Evolutionary conservation across 35 echinoderm and acorn worm species (phyloP), one percentile per base, ranked within the genome.

Genomic region (Ptychodera flava): DNA sequence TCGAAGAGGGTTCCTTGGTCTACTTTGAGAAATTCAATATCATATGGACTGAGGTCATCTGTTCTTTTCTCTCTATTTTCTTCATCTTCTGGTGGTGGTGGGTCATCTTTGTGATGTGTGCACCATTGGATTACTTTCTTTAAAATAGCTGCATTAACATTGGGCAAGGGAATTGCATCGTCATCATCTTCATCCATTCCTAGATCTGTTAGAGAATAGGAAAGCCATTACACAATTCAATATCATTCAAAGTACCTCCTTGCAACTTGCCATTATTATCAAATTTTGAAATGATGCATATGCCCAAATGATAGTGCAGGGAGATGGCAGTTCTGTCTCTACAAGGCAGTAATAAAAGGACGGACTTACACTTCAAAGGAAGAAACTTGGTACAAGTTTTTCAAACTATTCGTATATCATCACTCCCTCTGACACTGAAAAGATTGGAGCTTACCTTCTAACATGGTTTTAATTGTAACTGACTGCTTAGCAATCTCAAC

Each of bases 111-210:
- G 90, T 99, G 96, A 33, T 89, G 90, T 37, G 88, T 85, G 82
- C 96, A 99, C 96, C 96, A 99, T 79, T 99, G 84, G 37, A 94
- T 89, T 30, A 99, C 96, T 34, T 99, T 99, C 80, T 80, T 91
- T 45, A 99, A 83, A 85, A 99, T 99, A 30, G 93, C 93, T 15
- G 92, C 92, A 83, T 99, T 99, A 15, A 99, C 96, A 80, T 99
- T 99, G 12, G 96, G 96, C 76, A 99, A 81, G 78, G 96, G 96
- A 38, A 99, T 99, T 77, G 96, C 88, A 33, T 99, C 96, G 31
- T 99, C 96, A 27, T 99, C 96, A 31, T 99, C 96, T 81, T 99
- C 96, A 92, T 99, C 96, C 93, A 99, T 90, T 36, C 96, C 96
- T 35, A 99, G 85, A 90, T 99, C 96, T 99, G 85, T 31, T n/a